Evolutionary conservation across 2,113 vertebrate genomes (phyloP).

Genomic region (Megaceryle torquata): DNA sequence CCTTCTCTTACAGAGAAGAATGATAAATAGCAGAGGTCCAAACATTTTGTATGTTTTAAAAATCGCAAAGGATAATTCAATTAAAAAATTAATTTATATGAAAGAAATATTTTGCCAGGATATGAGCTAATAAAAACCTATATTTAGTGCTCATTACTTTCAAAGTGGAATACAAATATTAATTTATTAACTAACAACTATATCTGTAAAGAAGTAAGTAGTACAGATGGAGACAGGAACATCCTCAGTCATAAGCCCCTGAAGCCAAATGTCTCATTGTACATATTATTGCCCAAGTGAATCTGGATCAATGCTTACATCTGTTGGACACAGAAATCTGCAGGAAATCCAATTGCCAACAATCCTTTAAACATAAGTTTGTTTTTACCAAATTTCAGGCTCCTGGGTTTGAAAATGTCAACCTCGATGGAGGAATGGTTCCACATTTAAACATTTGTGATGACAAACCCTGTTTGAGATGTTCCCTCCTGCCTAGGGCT

Average conservation of each 20-base stretch:
- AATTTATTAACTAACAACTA: slow-evolving; percentile 15
- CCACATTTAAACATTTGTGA: background rate
- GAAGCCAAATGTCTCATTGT: slow-evolving; percentile 7
- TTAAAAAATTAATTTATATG: background rate
- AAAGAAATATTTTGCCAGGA: slow-evolving; percentile 17
- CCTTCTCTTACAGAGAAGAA: background rate
- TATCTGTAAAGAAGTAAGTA: slow-evolving; percentile 3
- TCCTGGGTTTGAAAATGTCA: slow-evolving; percentile 49
- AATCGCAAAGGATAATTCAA: background rate
- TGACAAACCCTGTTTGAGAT: background rate
- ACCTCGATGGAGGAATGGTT: background rate
- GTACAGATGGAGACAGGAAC: slow-evolving; percentile 17
- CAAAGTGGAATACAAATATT: background rate
- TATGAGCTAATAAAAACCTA: slow-evolving; percentile 6
- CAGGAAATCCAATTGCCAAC: slow-evolving; percentile 19
- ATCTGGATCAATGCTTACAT: slow-evolving; percentile 32
- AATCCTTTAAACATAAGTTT: slow-evolving; percentile 25
- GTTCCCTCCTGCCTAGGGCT: slow-evolving; percentile 32
- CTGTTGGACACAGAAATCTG: slow-evolving; percentile 6
- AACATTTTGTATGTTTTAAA: background rate
- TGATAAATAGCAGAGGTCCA: slow-evolving; percentile 1
- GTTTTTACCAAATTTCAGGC: slow-evolving; percentile 23
- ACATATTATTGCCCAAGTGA: background rate
- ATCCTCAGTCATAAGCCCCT: background rate
- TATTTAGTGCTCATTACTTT: background rate